Evolutionary conservation across 2,797 vertebrate genomes (phyloP).

Genomic region (Falco novaeseelandiae): DNA sequence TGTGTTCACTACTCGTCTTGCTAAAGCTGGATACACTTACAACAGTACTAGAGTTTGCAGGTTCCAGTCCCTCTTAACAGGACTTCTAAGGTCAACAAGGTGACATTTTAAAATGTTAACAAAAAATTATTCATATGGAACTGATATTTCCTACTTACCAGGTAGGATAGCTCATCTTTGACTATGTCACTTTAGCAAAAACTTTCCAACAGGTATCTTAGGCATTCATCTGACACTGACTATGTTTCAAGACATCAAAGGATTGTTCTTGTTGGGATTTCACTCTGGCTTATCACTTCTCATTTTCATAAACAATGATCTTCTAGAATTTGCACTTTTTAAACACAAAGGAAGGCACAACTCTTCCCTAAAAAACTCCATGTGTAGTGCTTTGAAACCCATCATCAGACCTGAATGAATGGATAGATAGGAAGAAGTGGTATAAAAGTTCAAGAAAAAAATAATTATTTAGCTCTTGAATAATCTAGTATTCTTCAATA

Average conservation of each 20-base stretch:
- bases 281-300: background rate
- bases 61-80: background rate
- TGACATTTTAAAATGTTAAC: background rate
- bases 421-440: background rate
- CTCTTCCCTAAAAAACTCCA: background rate
- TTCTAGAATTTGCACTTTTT: background rate
- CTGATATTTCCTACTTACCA: background rate
- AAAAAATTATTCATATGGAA: background rate
- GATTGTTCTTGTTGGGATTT: background rate
- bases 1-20: background rate
- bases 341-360: background rate
- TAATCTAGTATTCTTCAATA: background rate
- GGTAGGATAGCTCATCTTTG: background rate
- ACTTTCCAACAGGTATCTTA: background rate
- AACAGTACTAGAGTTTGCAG: background rate
- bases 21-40: background rate
- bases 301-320: background rate
- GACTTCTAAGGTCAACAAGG: background rate
- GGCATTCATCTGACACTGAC: rapidly evolving
- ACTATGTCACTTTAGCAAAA: background rate
- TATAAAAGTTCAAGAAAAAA: background rate
- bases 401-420: background rate
- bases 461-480: background rate
- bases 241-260: background rate
- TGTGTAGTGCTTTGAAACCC: background rate